phyloP scores from a whole-genome alignment of 2,113 vertebrate species.

The Stigmatopora nigra region DNA sequence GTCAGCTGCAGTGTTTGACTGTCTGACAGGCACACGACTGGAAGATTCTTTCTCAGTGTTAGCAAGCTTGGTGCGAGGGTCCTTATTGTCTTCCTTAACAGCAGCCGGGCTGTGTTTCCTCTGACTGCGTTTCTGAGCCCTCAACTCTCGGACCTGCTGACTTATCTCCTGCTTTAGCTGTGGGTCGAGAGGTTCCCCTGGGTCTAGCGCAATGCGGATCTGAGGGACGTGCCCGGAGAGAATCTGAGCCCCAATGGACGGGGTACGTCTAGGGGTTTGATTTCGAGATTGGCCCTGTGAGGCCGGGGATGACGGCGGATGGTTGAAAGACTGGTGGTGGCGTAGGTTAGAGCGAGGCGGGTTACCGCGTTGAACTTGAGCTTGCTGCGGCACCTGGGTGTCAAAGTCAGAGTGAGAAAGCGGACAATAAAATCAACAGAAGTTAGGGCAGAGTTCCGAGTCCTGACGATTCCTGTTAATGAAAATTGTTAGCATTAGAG shows the following conservation, averaged over 20 bases:
- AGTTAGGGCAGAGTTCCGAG: not conserved
- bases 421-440: slow-evolving; percentile 23
- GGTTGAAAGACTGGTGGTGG: slow-evolving; percentile 56
- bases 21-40: slow-evolving; percentile 8
- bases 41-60: slow-evolving; percentile 8
- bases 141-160: slow-evolving; percentile 48
- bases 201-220: slow-evolving; percentile 40
- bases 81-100: slow-evolving; percentile 13
- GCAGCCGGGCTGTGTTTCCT: slow-evolving; percentile 48
- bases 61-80: slow-evolving; percentile 1
- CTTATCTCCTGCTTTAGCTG: slow-evolving; percentile 51
- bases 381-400: slow-evolving; percentile 63
- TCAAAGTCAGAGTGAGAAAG: slow-evolving; percentile 61
- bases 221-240: slow-evolving; percentile 25
- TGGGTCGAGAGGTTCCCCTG: slow-evolving; percentile 14
- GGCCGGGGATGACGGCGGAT: slow-evolving; percentile 25
- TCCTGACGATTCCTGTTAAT: slow-evolving; percentile 22
- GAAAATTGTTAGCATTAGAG: slow-evolving; percentile 9
- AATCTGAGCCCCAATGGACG: slow-evolving; percentile 35
- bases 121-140: slow-evolving; percentile 31
- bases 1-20: not conserved
- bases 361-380: slow-evolving; percentile 57
- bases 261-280: slow-evolving; percentile 24
- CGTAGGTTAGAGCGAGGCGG: slow-evolving; percentile 51
- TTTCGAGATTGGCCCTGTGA: slow-evolving; percentile 24